A percentile compares a stretch with the other conserved stretches of the same genome.
Conservation (phyloP, 2,888 invertebrate genomes). For the Lasioglossum marginatum region DNA sequence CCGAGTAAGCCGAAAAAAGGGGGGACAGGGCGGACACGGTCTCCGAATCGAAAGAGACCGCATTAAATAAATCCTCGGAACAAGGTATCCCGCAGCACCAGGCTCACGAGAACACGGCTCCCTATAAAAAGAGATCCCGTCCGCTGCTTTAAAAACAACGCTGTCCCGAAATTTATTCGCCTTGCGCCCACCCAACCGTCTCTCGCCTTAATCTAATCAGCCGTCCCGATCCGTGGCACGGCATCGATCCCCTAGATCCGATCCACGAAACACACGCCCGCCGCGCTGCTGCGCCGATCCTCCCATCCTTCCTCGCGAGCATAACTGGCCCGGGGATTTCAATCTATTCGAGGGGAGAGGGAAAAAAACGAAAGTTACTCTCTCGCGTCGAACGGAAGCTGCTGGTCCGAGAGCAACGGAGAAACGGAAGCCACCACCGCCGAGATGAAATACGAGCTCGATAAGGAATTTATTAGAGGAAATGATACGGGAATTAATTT, state of each 20-base stretch:
- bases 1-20: neutral
- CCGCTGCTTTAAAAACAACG: constrained; percentile 28
- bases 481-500: neutral
- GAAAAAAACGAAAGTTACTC: constrained; percentile 28
- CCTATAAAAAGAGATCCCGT: constrained; percentile 30
- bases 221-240: neutral
- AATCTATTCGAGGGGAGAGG: constrained; percentile 44
- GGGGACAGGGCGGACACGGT: neutral
- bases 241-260: constrained; percentile 49
- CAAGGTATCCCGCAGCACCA: constrained; percentile 4
- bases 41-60: constrained; percentile 16
- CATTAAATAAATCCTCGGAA: constrained; percentile 41
- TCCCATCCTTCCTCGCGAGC: constrained; percentile 27
- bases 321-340: constrained; percentile 59
- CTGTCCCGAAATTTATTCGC: constrained; percentile 42
- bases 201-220: constrained; percentile 60
- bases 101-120: constrained; percentile 23
- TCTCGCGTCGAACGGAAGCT: constrained; percentile 3
- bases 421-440: neutral
- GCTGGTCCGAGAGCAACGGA: neutral
- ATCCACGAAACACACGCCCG: constrained; percentile 33
- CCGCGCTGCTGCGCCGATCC: neutral
- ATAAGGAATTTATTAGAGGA: neutral
- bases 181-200: constrained; percentile 22
- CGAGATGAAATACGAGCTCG: constrained; percentile 30